Conservation (phyloP, 2,113 vertebrate genomes). For the Fukomys damarensis region DNA sequence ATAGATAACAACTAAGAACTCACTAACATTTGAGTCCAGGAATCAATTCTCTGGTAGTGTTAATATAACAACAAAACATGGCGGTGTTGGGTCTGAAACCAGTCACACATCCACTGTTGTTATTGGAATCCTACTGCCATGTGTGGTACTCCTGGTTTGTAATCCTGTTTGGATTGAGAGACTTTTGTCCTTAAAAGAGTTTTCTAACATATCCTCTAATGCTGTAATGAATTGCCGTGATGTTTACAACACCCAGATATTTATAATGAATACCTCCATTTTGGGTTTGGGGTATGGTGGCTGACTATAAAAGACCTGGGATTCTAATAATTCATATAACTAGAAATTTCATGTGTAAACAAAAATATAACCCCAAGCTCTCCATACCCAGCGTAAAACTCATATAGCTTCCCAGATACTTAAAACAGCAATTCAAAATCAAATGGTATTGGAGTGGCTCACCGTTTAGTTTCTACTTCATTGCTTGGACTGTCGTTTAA, state of each 20-base stretch:
- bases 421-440: background rate
- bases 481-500: constrained; percentile 56
- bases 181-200: background rate
- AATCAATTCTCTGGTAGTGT: background rate
- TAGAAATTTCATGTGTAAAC: background rate
- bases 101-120: background rate
- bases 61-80: background rate
- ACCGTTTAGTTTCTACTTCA: constrained; percentile 62
- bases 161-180: background rate
- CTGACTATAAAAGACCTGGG: background rate
- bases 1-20: background rate
- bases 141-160: background rate
- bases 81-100: background rate
- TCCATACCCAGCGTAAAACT: background rate
- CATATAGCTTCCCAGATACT: background rate
- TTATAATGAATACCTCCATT: background rate
- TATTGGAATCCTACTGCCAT: background rate
- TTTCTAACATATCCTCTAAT: background rate
- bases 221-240: background rate
- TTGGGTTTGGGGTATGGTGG: background rate
- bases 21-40: background rate
- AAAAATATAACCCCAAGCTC: background rate
- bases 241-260: background rate
- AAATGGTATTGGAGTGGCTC: background rate
- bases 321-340: background rate